phyloP scores from a whole-genome alignment of 2,888 invertebrate species.

The Apocheima hispidaria region DNA sequence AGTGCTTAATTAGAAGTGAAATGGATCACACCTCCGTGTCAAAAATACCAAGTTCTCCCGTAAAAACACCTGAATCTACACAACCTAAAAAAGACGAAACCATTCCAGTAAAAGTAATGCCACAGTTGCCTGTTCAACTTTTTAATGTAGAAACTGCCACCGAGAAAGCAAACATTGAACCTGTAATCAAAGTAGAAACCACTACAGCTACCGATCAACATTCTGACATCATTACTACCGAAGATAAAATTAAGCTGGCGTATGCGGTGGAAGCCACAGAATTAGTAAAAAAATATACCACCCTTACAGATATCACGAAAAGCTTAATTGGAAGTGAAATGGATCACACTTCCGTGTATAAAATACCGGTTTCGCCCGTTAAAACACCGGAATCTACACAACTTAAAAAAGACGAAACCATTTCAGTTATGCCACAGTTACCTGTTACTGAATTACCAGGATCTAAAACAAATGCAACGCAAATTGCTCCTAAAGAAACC shows the following conservation, averaged over 20 bases:
- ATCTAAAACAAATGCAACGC: not conserved
- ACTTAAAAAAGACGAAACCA: not conserved
- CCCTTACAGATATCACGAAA: constrained; percentile 45
- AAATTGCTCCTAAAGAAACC: not conserved
- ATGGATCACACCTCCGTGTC: constrained; percentile 49
- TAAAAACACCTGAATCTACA: constrained; percentile 16
- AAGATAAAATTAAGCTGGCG: not conserved
- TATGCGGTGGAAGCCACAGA: not conserved
- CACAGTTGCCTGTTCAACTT: not conserved
- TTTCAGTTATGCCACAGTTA: not conserved
- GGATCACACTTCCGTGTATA: constrained; percentile 48
- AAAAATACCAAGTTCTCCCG: constrained; percentile 44
- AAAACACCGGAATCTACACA: constrained; percentile 11
- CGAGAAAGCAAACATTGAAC: not conserved
- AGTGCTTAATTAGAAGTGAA: constrained; percentile 53
- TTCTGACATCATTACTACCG: not conserved
- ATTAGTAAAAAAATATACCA: constrained; percentile 34
- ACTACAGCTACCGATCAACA: not conserved
- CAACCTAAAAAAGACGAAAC: not conserved
- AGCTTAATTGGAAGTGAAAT: constrained; percentile 54
- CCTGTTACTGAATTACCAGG: not conserved
- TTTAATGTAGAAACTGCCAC: not conserved
- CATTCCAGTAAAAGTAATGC: not conserved
- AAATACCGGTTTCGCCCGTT: constrained; percentile 44
- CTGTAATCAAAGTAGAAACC: not conserved